Percentiles rank a stretch among this genome's conserved stretches.
Evolutionary conservation across 2,797 vertebrate species (phyloP).

Genomic region (Podarcis siculus): DNA sequence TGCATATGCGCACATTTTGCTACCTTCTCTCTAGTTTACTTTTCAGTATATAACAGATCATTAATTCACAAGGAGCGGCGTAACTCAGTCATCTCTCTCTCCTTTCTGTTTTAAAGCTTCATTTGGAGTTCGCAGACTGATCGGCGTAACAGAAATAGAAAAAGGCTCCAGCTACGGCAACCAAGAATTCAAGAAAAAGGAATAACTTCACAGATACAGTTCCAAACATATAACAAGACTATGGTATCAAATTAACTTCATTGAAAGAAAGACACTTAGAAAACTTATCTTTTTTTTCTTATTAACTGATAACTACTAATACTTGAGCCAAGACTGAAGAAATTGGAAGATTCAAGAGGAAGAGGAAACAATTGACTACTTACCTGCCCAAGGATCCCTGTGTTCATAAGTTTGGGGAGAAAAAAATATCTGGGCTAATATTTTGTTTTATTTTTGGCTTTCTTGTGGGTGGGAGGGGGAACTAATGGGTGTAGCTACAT

Average conservation of each 20-base stretch:
- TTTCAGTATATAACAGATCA: neutral
- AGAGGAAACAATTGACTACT: conserved; percentile 56
- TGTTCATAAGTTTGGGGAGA: conserved; percentile 58
- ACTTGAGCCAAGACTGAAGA: conserved; percentile 80
- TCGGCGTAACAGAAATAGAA: conserved; percentile 97
- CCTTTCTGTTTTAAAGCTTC: conserved; percentile 84
- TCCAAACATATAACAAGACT: conserved; percentile 67
- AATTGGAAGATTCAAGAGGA: conserved; percentile 63
- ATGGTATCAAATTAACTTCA: conserved; percentile 75
- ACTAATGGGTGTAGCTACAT: conserved; percentile 47
- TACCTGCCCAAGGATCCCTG: conserved; percentile 67
- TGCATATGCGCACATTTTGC: neutral
- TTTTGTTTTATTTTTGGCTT: conserved; percentile 48
- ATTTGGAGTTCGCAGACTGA: conserved; percentile 94
- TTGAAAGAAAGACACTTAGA: conserved; percentile 79
- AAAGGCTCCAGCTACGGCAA: conserved; percentile 98
- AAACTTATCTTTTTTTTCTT: conserved; percentile 80
- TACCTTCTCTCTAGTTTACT: neutral
- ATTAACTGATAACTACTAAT: conserved; percentile 84
- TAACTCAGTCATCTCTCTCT: conserved; percentile 50
- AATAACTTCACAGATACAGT: conserved; percentile 78
- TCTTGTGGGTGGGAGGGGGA: conserved; percentile 40
- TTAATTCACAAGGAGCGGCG: neutral
- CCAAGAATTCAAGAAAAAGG: conserved; percentile 93
- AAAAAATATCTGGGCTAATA: conserved; percentile 53